Base-by-base conservation (phyloP, 1,140 invertebrate genomes). In the Dinoponera quadriceps region DNA sequence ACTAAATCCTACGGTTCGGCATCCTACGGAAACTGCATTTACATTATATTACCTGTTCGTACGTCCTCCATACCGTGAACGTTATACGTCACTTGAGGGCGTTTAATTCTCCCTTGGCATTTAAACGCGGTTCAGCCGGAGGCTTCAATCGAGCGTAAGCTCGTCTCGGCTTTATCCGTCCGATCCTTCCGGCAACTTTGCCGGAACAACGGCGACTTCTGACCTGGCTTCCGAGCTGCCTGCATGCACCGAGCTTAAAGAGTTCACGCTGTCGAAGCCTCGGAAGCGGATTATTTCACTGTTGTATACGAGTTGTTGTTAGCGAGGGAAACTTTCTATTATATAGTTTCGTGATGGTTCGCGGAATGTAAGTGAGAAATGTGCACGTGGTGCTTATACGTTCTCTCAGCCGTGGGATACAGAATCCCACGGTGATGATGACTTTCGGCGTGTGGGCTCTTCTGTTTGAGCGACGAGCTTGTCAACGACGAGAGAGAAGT, bases 331-430 rank as follows among this genome's bases (percentile, higher is more conserved):
- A 54, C 62, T 68, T 77, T 68, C 62, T 54, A 18, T 68, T 66
- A 66, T 66, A 66, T 54, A 77, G 48, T 74, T 44, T 74, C 2
- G 71, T 29, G 22, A 74, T 33, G 29, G 69, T 65, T 75, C 49
- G 22, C 57, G 25, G n/a, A n/a, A 29, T 44, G 38, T 0, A 38
- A 16, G 11, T 7, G 54, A 3, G 22, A 54, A 48, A 4, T 51
- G 22, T 29, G 20, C 7, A 9, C 27, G 27, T n/a, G 16, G n/a
- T 25, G 27, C 29, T 33, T 33, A 3, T 33, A 5, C 29, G 29
- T 33, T 33, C 5, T 33, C 29, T 33, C 5, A 33, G 5, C 29
- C 29, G 29, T 33, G 16, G 27, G 0, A n/a, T 62, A 29, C 16
- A 18, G 14, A 20, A 33, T 22, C 14, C 48, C 38, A 14, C n/a